Base-by-base conservation (phyloP, 2,113 vertebrate species). In the Xyrauchen texanus region DNA sequence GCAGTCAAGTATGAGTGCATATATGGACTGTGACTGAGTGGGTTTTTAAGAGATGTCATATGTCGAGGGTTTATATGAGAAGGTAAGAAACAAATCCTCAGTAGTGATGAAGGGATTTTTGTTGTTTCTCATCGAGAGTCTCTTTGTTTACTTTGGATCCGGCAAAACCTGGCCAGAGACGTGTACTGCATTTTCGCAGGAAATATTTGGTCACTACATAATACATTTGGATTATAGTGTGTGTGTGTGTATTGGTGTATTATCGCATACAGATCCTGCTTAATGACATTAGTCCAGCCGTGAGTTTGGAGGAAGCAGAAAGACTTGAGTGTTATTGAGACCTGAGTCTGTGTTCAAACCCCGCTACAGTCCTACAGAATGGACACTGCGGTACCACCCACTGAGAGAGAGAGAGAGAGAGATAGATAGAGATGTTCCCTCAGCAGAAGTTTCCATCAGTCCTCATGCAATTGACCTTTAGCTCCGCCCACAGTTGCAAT, bases 121-220 rank as follows among this genome's bases (percentile, higher is more conserved):
- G 46, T 47, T n/a, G 16, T 8, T 68, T 34, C 13, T 68, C 8
- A 16, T 15, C 2, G 7, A 53, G 52, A 46, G 46, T 34, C 21
- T n/a, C 49, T 49, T 49, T 7, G 15, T 5, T 4, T 5, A 16
- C 11, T 42, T 51, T 11, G 21, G 16, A 5, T 61, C 66, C 10
- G 7, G 13, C 57, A 34, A 34, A 1, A 61, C 42, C 46, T 57
- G 42, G 21, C 51, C 52, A 45, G 65, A 75, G 57, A 55, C n/a
- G 2, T 3, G n/a, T 6, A 1, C 42, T 63, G 11, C 53, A 13
- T 10, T 65, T 63, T 8, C 61, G 15, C 13, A 21, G 60, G 51
- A 21, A 55, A 9, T 64, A 84, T 86, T 89, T 91, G 88, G 93
- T 92, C 91, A 90, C 92, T 90, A 93, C 89, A 92, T 34, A 89